These are phyloP conservation scores for Myoxocephalus aenaeus DNA, from an alignment of 2,797 vertebrate species.

Conservation along the genomic window DNA sequence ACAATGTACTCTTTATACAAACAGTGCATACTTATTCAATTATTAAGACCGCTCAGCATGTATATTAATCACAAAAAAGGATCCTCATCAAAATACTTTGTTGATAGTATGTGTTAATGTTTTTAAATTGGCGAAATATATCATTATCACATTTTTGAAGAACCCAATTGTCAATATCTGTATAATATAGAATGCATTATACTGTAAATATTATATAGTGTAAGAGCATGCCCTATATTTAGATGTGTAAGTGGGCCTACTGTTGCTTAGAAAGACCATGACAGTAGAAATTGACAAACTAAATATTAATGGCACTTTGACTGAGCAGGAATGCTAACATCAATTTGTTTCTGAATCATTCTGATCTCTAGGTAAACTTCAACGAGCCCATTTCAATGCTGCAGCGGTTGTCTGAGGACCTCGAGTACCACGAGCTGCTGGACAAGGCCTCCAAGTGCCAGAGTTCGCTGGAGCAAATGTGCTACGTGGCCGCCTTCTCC, in stretches of 20 bases:
- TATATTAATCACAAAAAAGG: neutral
- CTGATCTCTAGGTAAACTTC: conserved; percentile 91
- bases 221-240: neutral
- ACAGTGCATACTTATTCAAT: neutral
- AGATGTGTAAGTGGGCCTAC: neutral
- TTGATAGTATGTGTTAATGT: neutral
- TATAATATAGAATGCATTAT: neutral
- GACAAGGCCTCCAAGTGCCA: conserved; percentile 91
- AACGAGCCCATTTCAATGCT: conserved; percentile 98
- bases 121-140: neutral
- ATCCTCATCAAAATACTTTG: neutral
- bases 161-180: neutral
- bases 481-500: conserved; percentile 95
- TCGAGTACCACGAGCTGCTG: conserved; percentile 95
- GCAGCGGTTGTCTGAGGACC: conserved; percentile 94
- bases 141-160: neutral
- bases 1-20: neutral
- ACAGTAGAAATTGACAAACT: neutral
- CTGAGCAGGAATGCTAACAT: neutral
- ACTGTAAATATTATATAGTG: neutral
- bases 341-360: neutral
- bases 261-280: neutral
- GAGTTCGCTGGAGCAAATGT: conserved; percentile 94
- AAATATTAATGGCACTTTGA: neutral
- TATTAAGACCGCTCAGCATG: neutral